Evolutionary conservation across 2,888 invertebrate genomes (phyloP), one percentile per base, ranked within the genome.

Genomic region (Panzeria rudis): DNA sequence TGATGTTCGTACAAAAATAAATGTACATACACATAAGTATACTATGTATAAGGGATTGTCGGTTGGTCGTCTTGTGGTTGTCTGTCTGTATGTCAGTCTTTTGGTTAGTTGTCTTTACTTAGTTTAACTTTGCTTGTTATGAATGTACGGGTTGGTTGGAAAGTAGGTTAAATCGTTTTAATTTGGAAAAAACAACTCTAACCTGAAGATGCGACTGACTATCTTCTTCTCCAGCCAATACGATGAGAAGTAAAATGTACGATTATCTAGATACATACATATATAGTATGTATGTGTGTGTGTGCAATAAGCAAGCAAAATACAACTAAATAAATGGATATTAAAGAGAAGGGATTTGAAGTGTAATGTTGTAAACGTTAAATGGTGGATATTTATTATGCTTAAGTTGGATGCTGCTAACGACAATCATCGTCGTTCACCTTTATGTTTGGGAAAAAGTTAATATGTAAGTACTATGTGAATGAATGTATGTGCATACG

Each of bases 141-240:
- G 56, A 71, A 25, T 38, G 56, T 77, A 71, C 52, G 62, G 56
- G 29, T 78, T 62, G 54, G 35, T 66, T 69, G 69, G 82, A 82
- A 85, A 85, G 82, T 85, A 82, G 85, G 82, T 85, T 85, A 85
- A 85, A 82, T 75, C 69, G 64, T 82, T 82, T 85, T 82, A 82
- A 79, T 85, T 82, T 75, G 78, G 69, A 71, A 85, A 56, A 81
- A 82, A 62, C 72, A 78, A 80, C 75, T 80, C 52, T 77, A 84
- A 81, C 85, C 81, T 85, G 85, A 85, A 85, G 85, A 85, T 82
- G 81, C 38, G 73, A 81, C 81, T 76, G 52, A 54, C 64, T 64
- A 47, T 50, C 71, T 59, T 71, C 72, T 79, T 44, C 52, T 23
- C 38, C 7, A 47, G 44, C 62, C 35, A 61, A 61, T 38, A 20